Evolutionary conservation across 2,888 invertebrate species (phyloP), one percentile per base, ranked within the genome.

Genomic region (Trissonchulus sp.): DNA sequence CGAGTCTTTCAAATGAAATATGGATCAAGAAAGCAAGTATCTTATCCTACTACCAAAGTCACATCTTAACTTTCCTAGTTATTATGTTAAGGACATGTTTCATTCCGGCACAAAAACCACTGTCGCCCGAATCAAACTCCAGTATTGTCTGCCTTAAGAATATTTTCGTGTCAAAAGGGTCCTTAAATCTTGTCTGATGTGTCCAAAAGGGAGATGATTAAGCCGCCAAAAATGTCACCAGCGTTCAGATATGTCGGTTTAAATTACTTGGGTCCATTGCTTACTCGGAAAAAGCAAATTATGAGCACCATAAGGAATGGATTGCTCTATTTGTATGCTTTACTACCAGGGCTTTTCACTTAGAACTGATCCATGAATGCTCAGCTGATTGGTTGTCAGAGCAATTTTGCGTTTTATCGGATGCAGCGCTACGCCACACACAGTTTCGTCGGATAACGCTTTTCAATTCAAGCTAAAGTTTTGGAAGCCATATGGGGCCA

Each of bases 281-380:
- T 73, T 35, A 75, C 84, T 18, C 80, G 76, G 78, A 75, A 28
- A 76, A n/a, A n/a, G n/a, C n/a, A n/a, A n/a, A n/a, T n/a, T 35
- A 76, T 23, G 82, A 83, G 69, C 80, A 78, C 1, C 23, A 35
- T 8, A 80, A 80, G 62, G 35, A 62, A 0, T 85, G 82, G 81
- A 79, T 85, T n/a, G 78, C 79, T 18, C 60, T 86, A 2, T 83
- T 82, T 74, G 85, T 85, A 0, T 86, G 85, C 79, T 83, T 85
- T 0, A 79, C 84, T 0, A 85, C 84, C 48, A 76, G 84, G 18
- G 80, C 82, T 0, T 78, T 85, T 2, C 84, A 85, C 77, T 77
- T 87, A n/a, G 85, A 86, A 78, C 34, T 84, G 1, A 79, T 83
- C 0, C 76, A 75, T 0, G 79, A 81, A 2, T 76, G 85, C 23